These are phyloP conservation scores for Ormia ochracea DNA, from an alignment of 2,888 invertebrate species.

Conservation along the genomic window DNA sequence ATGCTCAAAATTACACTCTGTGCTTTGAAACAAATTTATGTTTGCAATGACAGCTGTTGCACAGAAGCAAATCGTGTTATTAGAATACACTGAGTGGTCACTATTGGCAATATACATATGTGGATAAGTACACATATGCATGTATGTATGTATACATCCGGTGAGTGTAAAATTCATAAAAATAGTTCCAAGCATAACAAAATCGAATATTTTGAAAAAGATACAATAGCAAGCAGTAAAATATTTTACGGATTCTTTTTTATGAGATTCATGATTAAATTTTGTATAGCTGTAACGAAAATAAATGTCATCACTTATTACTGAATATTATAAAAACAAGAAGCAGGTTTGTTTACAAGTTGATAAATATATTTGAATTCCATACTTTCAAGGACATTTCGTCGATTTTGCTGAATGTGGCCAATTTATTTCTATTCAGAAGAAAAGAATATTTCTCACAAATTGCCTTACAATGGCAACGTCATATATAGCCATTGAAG, in stretches of 20 bases:
- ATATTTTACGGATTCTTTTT: too few species aligned
- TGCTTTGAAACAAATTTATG: too few species aligned
- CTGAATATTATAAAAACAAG: not conserved
- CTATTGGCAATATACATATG: not conserved
- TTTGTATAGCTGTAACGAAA: not conserved
- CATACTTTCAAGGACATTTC: too few species aligned
- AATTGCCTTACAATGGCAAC: too few species aligned
- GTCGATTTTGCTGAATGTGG: not conserved
- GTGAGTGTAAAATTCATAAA: too few species aligned
- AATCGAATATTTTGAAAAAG: too few species aligned
- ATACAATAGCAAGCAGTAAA: too few species aligned
- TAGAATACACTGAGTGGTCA: not conserved
- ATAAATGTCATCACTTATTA: not conserved
- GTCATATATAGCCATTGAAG: conserved; percentile 70
- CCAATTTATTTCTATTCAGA: too few species aligned
- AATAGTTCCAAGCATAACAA: too few species aligned
- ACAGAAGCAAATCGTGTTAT: not conserved
- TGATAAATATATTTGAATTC: not conserved
- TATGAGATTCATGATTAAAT: not conserved
- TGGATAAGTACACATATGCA: too few species aligned
- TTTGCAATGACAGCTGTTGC: not conserved
- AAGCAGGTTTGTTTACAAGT: not conserved
- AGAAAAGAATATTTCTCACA: too few species aligned
- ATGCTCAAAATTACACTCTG: not conserved
- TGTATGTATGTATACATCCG: too few species aligned